Base-by-base conservation (phyloP, 2,113 vertebrate genomes). In the Tachysurus fulvidraco region DNA sequence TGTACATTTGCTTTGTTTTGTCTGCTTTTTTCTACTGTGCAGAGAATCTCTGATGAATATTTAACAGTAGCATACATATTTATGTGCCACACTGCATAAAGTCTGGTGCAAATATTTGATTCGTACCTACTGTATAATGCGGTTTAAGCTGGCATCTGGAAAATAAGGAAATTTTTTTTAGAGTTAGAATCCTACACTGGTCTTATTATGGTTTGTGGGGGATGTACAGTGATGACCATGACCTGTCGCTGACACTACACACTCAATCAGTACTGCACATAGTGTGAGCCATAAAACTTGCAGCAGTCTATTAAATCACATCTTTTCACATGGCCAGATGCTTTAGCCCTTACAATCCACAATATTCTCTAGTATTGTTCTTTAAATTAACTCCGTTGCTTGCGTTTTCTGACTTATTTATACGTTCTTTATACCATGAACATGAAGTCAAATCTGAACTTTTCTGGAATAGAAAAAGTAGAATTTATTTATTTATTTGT, bases 51-150 rank as follows among this genome's bases (percentile, higher is more conserved):
- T 89, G 88, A 92, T 92, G 88, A 91, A 90, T 89, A 91, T 91
- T 89, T 93, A 93, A 91, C 84, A 6, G 78, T 28, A 19, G 50
- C 71, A 92, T 93, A 93, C 92, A 94, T 94, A 93, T 93, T 93
- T 90, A 93, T 93, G 88, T 86, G 59, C 67, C 69, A 36, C 50
- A 41, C 44, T 88, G 89, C 85, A 64, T 65, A 87, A 89, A 89
- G 23, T 81, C 83, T 81, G 76, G 71, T 85, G 91, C 92, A 88
- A 92, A 93, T 92, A 91, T 93, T 93, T 93, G 82, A 94, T 92
- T 84, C 17, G 25, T 7, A 60, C 88, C 83, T 91, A 91, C 89
- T 41, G 54, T 59, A 59, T 80, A 90, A 88, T 82, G 89, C 84
- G 86, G 67, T 81, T 84, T 2, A 5, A 79, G 16, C 30, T 8